Percentiles rank a stretch among this genome's conserved stretches.
Evolutionary conservation across 2,113 vertebrate species (phyloP).

Genomic region (Corvus moneduloides): DNA sequence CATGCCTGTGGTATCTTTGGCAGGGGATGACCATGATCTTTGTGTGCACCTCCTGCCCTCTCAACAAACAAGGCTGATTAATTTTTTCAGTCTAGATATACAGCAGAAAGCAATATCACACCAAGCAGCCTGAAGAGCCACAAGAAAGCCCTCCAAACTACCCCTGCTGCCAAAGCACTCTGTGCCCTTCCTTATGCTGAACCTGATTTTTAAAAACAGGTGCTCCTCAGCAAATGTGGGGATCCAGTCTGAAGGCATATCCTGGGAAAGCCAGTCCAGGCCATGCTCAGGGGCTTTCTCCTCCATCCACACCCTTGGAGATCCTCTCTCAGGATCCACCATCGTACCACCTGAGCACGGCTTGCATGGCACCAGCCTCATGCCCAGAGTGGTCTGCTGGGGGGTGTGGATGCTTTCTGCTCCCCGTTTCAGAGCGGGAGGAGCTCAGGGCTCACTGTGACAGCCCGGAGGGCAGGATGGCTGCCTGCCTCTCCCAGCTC

Average conservation of each 20-base stretch:
- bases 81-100: not conserved
- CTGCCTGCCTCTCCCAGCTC: not conserved
- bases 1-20: not conserved
- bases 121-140: not conserved
- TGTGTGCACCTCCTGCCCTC: not conserved
- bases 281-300: not conserved
- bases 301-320: not conserved
- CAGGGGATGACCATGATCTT: not conserved
- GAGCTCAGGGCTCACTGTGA: accelerated
- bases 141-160: not conserved
- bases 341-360: not conserved
- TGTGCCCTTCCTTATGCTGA: accelerated
- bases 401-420: accelerated
- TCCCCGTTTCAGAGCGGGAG: accelerated
- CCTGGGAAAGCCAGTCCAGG: not conserved
- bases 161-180: not conserved
- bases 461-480: accelerated
- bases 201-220: not conserved
- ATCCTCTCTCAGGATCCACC: not conserved
- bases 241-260: not conserved
- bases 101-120: not conserved
- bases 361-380: accelerated
- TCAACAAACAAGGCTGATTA: not conserved
- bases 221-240: not conserved
- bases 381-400: not conserved